Conservation (phyloP, 2,113 vertebrate genomes). For the Dasypus novemcinctus region DNA sequence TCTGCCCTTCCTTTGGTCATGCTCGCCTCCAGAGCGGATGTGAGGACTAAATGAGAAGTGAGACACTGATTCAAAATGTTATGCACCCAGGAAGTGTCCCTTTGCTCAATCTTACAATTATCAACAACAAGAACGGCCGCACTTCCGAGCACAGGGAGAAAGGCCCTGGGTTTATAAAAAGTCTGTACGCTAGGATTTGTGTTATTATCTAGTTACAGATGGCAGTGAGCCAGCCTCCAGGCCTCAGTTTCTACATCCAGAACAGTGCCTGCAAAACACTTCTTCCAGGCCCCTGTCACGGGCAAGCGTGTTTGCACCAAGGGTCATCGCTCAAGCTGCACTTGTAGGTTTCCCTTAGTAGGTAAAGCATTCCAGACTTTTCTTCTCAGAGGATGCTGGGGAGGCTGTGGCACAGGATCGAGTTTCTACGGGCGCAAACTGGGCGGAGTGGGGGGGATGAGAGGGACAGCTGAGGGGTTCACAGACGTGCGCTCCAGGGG, state of each 20-base stretch:
- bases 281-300: not conserved
- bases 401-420: not conserved
- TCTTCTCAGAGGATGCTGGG: not conserved
- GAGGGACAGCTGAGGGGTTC: too few relatives aligned
- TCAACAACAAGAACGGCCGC: not conserved
- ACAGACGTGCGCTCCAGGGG: too few relatives aligned
- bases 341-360: not conserved
- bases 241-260: not conserved
- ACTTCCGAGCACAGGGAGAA: not conserved
- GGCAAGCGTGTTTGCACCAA: not conserved
- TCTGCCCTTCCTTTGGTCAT: not conserved
- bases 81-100: not conserved
- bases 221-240: not conserved
- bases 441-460: too few relatives aligned
- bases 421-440: not conserved
- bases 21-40: not conserved
- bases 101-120: not conserved
- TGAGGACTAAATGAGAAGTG: not conserved
- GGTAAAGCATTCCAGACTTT: not conserved
- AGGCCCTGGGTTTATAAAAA: not conserved
- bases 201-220: not conserved
- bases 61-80: not conserved
- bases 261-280: not conserved
- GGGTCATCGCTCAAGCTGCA: not conserved
- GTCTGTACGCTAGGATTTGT: accelerated